Percentiles rank a stretch among this genome's conserved stretches.
phyloP scores from a whole-genome alignment of 2,113 vertebrate genomes.

The Loxodonta africana region DNA sequence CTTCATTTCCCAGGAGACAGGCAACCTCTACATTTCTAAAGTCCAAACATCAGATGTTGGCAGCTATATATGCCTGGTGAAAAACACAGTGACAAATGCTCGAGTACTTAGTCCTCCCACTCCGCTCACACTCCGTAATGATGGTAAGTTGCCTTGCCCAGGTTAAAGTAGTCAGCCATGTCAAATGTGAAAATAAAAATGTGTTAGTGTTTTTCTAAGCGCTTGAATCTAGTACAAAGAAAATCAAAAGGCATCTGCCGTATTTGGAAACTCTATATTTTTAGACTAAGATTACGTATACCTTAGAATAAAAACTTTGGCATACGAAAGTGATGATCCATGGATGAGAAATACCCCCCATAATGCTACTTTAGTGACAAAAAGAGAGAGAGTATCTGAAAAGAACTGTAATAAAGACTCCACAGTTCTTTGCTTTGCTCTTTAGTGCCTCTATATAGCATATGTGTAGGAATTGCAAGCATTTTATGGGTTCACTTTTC shows the following conservation, averaged over 20 bases:
- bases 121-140: conserved; percentile 95
- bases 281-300: not conserved
- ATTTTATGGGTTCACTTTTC: conserved; percentile 64
- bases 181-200: not conserved
- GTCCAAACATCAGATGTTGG: conserved; percentile 97
- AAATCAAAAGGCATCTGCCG: not conserved
- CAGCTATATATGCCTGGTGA: conserved; percentile 98
- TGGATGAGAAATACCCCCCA: not conserved
- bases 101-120: conserved; percentile 97
- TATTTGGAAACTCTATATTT: not conserved
- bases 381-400: not conserved
- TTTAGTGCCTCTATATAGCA: conserved; percentile 38
- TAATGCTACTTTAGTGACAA: not conserved
- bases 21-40: conserved; percentile 98
- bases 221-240: conserved; percentile 5
- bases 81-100: conserved; percentile 96
- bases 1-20: conserved; percentile 98
- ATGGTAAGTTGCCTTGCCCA: conserved; percentile 90
- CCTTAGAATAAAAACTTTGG: conserved; percentile 26
- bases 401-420: not conserved
- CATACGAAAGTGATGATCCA: not conserved
- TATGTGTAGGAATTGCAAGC: conserved; percentile 40
- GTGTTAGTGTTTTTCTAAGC: not conserved
- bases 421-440: not conserved
- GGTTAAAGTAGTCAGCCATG: not conserved